Percentiles rank a stretch among this genome's conserved stretches.
phyloP scores from a whole-genome alignment of 2,888 invertebrate genomes.

The Chalcis sispes region DNA sequence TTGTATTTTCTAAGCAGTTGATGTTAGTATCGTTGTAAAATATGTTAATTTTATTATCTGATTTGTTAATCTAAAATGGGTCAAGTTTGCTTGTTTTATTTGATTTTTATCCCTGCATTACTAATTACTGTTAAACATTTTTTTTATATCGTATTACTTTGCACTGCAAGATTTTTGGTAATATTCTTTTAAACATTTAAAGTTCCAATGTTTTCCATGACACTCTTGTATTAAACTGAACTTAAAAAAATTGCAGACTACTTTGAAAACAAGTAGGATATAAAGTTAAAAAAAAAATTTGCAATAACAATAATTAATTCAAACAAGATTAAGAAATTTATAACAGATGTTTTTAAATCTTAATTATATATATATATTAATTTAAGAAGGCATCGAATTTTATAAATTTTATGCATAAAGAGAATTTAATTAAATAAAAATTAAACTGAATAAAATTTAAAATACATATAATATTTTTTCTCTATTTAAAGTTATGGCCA shows the following conservation, averaged over 20 bases:
- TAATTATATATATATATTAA: not conserved
- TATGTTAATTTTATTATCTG: constrained; percentile 21
- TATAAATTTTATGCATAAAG: constrained; percentile 27
- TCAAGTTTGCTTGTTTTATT: constrained; percentile 48
- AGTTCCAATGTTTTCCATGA: constrained; percentile 9
- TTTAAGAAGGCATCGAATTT: constrained; percentile 21
- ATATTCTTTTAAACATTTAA: constrained; percentile 25
- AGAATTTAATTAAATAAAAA: constrained; percentile 40
- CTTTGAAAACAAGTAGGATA: constrained; percentile 5
- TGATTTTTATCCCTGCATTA: constrained; percentile 37
- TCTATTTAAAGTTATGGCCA: too few species aligned
- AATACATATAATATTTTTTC: too few species aligned
- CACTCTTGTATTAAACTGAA: not conserved
- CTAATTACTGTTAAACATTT: constrained; percentile 42
- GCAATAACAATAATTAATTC: constrained; percentile 24
- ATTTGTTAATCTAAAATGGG: constrained; percentile 43
- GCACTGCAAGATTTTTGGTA: constrained; percentile 34
- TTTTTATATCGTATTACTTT: constrained; percentile 37
- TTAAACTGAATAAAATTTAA: too few species aligned
- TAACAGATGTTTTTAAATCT: constrained; percentile 19
- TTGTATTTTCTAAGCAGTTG: constrained; percentile 14
- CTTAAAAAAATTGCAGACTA: constrained; percentile 29
- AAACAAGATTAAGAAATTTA: constrained; percentile 34
- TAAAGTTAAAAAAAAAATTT: constrained; percentile 8
- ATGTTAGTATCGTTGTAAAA: constrained; percentile 34